Base-by-base conservation (phyloP, 2,113 vertebrate species). In the Galemys pyrenaicus region DNA sequence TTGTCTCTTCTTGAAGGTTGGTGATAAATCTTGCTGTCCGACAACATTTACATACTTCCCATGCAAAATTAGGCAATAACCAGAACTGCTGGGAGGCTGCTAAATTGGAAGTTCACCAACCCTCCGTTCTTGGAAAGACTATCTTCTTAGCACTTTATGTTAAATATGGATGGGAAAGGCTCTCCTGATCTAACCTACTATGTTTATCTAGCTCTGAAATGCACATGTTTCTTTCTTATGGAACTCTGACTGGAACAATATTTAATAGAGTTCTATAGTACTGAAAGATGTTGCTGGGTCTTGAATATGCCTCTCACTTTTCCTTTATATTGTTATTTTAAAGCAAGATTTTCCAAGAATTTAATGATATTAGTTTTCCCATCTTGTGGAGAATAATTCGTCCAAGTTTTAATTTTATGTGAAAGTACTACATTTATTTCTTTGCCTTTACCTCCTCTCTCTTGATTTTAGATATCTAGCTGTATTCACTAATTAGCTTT, bases 71-170 rank as follows among this genome's bases (percentile, higher is more conserved):
- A 90, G 95, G 82, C 26, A 26, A 28, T 51, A 71, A 87, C 87
- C 95, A 94, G 73, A 28, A 68, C 44, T 87, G 12, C 71, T 86
- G 49, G 64, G 78, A 96, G 80, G 64, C 68, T 94, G 93, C 73
- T 80, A 73, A 95, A 60, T 89, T 97, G 96, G 95, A 95, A 80
- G 91, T 65, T 95, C 75, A 92, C 89, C 96, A 97, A 70, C 46
- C 44, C 87, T 96, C 82, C 92, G 70, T 95, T 96, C 95, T 95
- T 96, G 92, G 96, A 97, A 95, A 96, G 89, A 75, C 64, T 86
- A 1, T 82, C 81, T 93, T 89, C 82, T 96, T 95, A 83, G 86
- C 89, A 95, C 94, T 96, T 89, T 64, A 67, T 93, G 90, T 93
- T 96, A 94, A 96, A 88, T 90, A 79, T 41, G 94, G 92, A 89